phyloP scores from a whole-genome alignment of 2,113 vertebrate species.

The Lipotes vexillifer region DNA sequence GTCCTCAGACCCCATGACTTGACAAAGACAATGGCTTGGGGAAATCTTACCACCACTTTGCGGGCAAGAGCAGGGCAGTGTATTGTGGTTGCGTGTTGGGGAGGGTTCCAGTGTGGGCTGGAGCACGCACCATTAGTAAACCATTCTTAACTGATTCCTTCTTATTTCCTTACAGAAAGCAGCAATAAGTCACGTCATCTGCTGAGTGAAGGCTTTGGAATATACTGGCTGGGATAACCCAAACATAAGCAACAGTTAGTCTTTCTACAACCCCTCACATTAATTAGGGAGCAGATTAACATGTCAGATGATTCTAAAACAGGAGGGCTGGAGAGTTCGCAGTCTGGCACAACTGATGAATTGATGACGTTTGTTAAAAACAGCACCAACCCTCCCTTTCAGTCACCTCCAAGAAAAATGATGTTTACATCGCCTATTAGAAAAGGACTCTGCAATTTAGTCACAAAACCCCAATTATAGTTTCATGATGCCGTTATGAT shows the following conservation, averaged over 20 bases:
- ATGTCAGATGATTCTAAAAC: conserved; percentile 36
- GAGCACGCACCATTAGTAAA: not conserved
- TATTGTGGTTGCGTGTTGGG: not conserved
- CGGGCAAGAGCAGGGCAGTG: not conserved
- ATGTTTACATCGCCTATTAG: not conserved
- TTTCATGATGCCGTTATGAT: not conserved
- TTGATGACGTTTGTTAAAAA: not conserved
- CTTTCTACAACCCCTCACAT: not conserved
- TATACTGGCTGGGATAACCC: not conserved
- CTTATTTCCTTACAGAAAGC: not conserved
- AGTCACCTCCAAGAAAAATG: conserved; percentile 4
- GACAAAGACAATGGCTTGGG: not conserved
- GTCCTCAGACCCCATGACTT: not conserved
- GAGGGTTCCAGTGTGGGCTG: not conserved
- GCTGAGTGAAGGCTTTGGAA: conserved; percentile 49
- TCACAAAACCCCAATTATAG: conserved; percentile 29
- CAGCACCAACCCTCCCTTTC: not conserved
- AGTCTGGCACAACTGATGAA: not conserved
- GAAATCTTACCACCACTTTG: not conserved
- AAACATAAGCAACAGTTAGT: conserved; percentile 1
- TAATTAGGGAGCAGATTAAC: conserved; percentile 50
- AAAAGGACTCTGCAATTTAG: not conserved
- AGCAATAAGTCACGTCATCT: not conserved
- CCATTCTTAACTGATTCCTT: not conserved
- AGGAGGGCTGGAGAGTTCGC: not conserved